Evolutionary conservation across 2,888 invertebrate genomes (phyloP).

Genomic region (Aelia acuminata): DNA sequence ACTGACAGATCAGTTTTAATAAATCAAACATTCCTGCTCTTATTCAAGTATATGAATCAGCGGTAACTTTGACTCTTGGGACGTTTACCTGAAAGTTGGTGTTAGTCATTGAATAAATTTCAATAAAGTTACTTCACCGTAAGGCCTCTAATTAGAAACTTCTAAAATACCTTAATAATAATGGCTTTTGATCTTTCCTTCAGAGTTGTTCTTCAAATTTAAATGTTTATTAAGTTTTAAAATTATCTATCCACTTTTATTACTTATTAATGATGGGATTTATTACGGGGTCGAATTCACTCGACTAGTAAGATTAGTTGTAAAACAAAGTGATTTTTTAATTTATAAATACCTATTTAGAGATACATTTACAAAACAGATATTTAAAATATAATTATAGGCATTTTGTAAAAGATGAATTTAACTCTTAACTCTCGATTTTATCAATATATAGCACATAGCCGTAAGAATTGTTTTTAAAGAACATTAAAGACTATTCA

Average conservation of each 20-base stretch:
- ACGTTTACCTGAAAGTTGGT: background rate
- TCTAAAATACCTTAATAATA: background rate
- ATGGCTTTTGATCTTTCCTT: too few relatives aligned
- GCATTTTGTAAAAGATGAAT: too few relatives aligned
- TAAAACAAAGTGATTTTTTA: too few relatives aligned
- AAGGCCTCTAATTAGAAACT: background rate
- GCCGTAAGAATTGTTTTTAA: too few relatives aligned
- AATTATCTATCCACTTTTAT: background rate
- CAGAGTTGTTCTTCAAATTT: too few relatives aligned
- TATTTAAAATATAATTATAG: too few relatives aligned
- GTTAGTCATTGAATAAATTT: background rate
- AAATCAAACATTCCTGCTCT: background rate
- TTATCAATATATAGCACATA: too few relatives aligned
- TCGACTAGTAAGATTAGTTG: too few relatives aligned
- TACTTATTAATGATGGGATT: background rate
- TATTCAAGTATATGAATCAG: background rate
- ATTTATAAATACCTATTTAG: too few relatives aligned
- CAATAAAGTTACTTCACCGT: background rate
- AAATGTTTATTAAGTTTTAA: background rate
- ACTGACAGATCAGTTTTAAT: background rate
- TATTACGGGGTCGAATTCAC: background rate
- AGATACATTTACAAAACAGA: too few relatives aligned
- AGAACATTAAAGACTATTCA: too few relatives aligned
- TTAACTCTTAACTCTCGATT: too few relatives aligned
- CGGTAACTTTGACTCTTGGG: background rate